Base-by-base conservation (phyloP, 35 echinoderm and acorn worm species). In the Ophioderma brevispina region DNA sequence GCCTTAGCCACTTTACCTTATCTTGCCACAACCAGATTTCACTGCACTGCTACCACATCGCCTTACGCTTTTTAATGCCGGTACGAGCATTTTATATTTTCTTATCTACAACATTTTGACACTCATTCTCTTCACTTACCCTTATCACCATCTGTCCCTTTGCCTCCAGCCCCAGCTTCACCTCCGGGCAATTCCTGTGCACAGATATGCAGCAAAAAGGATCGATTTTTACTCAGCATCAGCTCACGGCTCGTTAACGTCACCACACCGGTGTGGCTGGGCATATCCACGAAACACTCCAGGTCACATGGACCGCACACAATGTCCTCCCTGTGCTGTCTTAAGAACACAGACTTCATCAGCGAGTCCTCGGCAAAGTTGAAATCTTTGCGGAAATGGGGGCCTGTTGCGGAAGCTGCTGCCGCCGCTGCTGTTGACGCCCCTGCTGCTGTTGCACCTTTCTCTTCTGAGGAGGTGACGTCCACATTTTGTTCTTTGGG, bases 121-220 rank as follows among this genome's bases (percentile, higher is more conserved):
- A n/a, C n/a, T n/a, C n/a, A n/a, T n/a, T n/a, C n/a, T n/a, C n/a
- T n/a, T n/a, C n/a, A n/a, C n/a, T n/a, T n/a, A n/a, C 83, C 83
- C 39, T 85, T 85, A 8, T 85, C 83, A 3, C 63, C 63, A 32
- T 59, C 83, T 34, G 83, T 23, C 18, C 63, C 83, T 59, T 85
- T 85, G 32, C 43, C 63, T 21, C 43, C 43, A n/a, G n/a, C n/a
- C 36, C 23, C 63, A 18, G 46, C 37, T 34, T 85, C 52, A 37
- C 52, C 35, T 2, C 63, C 55, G 32, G 43, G 33, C 11, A 31
- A 64, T 0, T 85, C 87, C 35, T 41, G 0, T 14, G 91, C 81
- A 33, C 91, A 92, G 43, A 99, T 99, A 75, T 99, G 94, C 32
- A 99, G 80, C 1, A 99, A 40, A n/a, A 99, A 99, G 30, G 97